Conservation (phyloP, 2,888 invertebrate genomes). For the Oconnorella tubifera region DNA sequence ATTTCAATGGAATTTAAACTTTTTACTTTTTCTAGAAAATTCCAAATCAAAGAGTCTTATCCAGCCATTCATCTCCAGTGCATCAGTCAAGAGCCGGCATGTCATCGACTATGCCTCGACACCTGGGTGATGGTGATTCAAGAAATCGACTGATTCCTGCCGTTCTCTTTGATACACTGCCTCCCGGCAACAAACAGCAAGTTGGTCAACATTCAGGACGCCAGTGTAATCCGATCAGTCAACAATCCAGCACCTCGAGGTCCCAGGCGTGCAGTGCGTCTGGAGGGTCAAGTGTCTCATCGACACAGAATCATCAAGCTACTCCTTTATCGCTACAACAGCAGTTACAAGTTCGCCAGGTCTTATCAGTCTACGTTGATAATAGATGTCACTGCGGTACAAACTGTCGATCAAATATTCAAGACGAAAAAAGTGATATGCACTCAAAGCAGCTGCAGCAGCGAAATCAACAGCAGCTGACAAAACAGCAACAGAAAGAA, state of each 20-base stretch:
- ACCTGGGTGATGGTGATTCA: not conserved
- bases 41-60: not conserved
- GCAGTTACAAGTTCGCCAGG: conserved; percentile 18
- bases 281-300: not conserved
- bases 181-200: conserved; percentile 4
- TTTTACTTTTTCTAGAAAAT: not conserved
- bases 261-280: not conserved
- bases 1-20: no score
- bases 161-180: not conserved
- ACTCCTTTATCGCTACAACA: conserved; percentile 6
- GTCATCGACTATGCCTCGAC: conserved; percentile 3
- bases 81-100: not conserved
- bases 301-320: conserved; percentile 6
- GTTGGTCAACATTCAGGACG: conserved; percentile 9
- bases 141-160: not conserved
- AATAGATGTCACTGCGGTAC: conserved; percentile 18
- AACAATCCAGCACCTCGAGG: not conserved
- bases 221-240: not conserved
- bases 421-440: not conserved
- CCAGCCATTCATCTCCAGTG: conserved; percentile 1
- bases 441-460: conserved; percentile 9
- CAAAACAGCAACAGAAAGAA: conserved; percentile 1
- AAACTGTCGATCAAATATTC: not conserved
- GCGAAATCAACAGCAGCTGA: conserved; percentile 12
- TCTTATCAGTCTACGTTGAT: conserved; percentile 22